Evolutionary conservation across 2,113 vertebrate species (phyloP), one percentile per base, ranked within the genome.

Genomic region (Jaculus jaculus): DNA sequence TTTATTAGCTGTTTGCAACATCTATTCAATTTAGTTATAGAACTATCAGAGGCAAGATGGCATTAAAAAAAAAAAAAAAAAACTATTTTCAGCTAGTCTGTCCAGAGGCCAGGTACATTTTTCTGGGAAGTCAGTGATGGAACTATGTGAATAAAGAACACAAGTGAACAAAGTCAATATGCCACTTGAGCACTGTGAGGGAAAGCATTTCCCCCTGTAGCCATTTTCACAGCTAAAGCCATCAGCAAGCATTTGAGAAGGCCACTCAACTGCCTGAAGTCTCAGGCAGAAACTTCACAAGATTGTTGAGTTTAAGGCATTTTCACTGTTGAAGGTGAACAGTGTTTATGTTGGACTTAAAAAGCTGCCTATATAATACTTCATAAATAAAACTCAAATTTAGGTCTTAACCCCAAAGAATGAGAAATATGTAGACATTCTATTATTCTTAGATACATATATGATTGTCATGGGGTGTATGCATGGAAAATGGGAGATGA

Each of bases 341-440:
- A 39, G 5, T 21, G 1, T 2, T 65, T 47, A 26, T 69, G 23
- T 32, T 3, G 30, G 11, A 12, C 11, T 84, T 54, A 28, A 86
- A 89, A 74, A 96, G 88, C 85, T 91, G 75, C 89, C 97, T 96
- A 94, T 80, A 87, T 93, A 95, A 95, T 97, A 97, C 82, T 96
- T 87, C 92, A 80, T 79, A 97, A 92, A 93, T 96, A 96, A 98
- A 97, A 94, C 79, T 87, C 95, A 95, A 94, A 94, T 80, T 84
- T 87, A n/a, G 75, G 37, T 42, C 80, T 90, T 96, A 30, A 94
- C 81, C 72, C 68, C 90, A 78, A 97, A 97, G 93, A 94, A 91
- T 89, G 96, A 85, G 96, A 94, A 91, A 87, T 65, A 93, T 93
- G 87, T 96, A 97, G 96, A 54, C 72, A 79, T 68, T 96, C 96